Evolutionary conservation across 2,888 invertebrate species (phyloP).

Genomic region (Pelosia muscerda): DNA sequence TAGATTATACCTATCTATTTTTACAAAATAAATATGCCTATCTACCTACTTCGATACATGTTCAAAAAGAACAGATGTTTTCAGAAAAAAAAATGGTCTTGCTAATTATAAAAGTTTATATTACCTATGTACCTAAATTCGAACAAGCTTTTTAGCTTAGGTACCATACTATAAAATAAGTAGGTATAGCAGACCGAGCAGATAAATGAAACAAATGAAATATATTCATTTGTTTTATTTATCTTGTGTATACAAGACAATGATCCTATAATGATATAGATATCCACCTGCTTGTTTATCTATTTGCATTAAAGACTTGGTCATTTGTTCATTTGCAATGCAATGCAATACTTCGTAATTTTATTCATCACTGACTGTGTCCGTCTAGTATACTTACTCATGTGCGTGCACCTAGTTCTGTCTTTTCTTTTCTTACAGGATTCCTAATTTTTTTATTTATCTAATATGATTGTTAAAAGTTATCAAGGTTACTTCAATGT

Average conservation of each 20-base stretch:
- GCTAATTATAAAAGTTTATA: background rate
- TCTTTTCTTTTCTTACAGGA: too few relatives aligned
- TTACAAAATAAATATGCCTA: background rate
- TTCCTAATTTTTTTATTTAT: too few relatives aligned
- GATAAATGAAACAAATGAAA: background rate
- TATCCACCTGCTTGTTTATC: background rate
- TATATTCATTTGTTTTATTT: background rate
- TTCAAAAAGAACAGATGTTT: background rate
- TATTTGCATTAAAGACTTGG: background rate
- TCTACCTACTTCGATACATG: background rate
- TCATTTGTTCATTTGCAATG: background rate
- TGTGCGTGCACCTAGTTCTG: background rate
- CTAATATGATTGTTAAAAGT: too few relatives aligned
- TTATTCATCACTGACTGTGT: background rate
- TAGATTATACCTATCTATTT: too few relatives aligned
- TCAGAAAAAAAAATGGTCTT: background rate
- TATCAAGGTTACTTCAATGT: too few relatives aligned
- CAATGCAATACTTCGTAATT: background rate
- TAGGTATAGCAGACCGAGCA: background rate
- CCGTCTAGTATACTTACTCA: too few relatives aligned
- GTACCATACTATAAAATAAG: background rate
- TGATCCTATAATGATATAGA: background rate
- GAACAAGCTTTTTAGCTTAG: background rate
- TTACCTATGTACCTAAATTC: background rate
- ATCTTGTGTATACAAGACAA: too few relatives aligned